These are phyloP conservation scores for Euspilapteryx auroguttella DNA, from an alignment of 2,888 invertebrate species.

Conservation along the genomic window DNA sequence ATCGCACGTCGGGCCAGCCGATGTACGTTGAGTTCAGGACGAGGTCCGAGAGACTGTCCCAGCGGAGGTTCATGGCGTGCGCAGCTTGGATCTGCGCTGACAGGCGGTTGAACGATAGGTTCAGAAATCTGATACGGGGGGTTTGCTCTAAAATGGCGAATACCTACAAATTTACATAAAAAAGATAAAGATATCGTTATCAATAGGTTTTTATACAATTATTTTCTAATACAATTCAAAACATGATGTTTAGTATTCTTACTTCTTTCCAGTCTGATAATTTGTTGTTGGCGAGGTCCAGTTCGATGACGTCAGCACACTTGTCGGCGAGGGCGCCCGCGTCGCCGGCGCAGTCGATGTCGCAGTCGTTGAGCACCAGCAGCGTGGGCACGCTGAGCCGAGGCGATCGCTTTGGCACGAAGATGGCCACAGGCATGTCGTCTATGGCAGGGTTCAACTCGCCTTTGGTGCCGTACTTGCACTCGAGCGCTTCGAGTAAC, in stretches of 20 bases:
- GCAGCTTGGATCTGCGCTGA: slow-evolving; percentile 69
- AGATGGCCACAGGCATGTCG: slow-evolving; percentile 79
- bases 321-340: slow-evolving; percentile 77
- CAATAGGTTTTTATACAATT: background rate
- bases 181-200: background rate
- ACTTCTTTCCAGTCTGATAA: slow-evolving; percentile 89
- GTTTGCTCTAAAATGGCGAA: slow-evolving; percentile 85
- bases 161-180: slow-evolving; percentile 52
- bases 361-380: slow-evolving; percentile 87
- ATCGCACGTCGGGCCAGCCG: slow-evolving; percentile 81
- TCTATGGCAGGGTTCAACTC: slow-evolving; percentile 63
- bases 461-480: slow-evolving; percentile 76
- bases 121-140: slow-evolving; percentile 88
- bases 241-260: slow-evolving; percentile 17
- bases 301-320: slow-evolving; percentile 88
- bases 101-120: slow-evolving; percentile 87
- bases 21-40: slow-evolving; percentile 87
- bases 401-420: slow-evolving; percentile 82
- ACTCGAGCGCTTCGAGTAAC: slow-evolving; percentile 84
- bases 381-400: slow-evolving; percentile 77
- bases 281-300: slow-evolving; percentile 92
- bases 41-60: slow-evolving; percentile 71
- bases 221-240: background rate
- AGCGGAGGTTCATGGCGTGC: slow-evolving; percentile 40
- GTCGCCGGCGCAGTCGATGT: slow-evolving; percentile 87